Conservation (phyloP, 2,797 vertebrate genomes). For the Esox masquinongy region DNA sequence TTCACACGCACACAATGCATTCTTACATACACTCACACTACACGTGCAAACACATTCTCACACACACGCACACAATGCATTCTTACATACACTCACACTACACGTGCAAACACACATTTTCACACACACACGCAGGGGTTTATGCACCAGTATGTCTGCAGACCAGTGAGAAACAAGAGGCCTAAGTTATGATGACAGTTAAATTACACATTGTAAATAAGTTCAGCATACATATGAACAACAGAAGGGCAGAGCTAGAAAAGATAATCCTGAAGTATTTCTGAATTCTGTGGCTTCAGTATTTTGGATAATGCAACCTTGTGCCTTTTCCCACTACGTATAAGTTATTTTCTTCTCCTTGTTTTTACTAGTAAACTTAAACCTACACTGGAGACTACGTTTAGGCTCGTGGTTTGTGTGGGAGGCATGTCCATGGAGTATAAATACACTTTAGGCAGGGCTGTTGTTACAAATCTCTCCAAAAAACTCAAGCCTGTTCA, state of each 20-base stretch:
- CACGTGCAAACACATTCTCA: background rate
- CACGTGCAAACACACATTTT: background rate
- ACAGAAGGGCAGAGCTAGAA: conserved; percentile 27
- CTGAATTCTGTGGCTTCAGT: conserved; percentile 56
- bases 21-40: background rate
- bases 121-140: conserved; percentile 22
- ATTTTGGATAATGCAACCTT: conserved; percentile 49
- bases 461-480: conserved; percentile 17
- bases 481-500: conserved; percentile 1
- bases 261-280: conserved; percentile 51
- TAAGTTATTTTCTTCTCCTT: conserved; percentile 7
- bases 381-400: conserved; percentile 49
- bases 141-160: conserved; percentile 10
- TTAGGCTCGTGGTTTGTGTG: conserved; percentile 62
- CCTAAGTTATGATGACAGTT: conserved; percentile 30
- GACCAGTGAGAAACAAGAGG: conserved; percentile 9
- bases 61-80: conserved; percentile 11
- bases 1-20: conserved; percentile 13
- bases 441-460: conserved; percentile 62
- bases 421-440: conserved; percentile 60
- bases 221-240: conserved; percentile 22
- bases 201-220: conserved; percentile 49
- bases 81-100: background rate
- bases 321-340: conserved; percentile 47
- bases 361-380: conserved; percentile 37